Evolutionary conservation across 2,888 invertebrate genomes (phyloP).

Genomic region (Sinodicranocentrus sp.): DNA sequence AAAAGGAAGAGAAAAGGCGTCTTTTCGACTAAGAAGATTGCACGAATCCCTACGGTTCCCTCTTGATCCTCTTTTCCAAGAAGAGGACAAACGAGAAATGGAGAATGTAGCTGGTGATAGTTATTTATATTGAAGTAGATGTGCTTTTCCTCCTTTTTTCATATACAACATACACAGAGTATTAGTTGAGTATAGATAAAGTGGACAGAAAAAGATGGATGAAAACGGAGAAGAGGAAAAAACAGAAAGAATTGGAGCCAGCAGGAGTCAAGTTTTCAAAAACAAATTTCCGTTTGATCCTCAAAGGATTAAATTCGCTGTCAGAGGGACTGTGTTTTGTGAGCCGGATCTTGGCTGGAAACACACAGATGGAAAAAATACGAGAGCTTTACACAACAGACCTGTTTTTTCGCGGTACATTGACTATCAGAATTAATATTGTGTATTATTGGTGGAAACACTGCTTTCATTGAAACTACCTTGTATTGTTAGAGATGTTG

Average conservation of each 20-base stretch:
- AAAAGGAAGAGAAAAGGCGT: neutral
- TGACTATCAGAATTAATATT: no score
- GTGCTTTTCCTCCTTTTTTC: neutral
- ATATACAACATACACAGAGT: neutral
- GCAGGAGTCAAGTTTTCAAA: constrained; percentile 73
- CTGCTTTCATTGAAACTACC: no score
- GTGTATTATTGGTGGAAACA: no score
- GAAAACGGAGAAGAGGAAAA: constrained; percentile 36
- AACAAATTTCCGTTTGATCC: constrained; percentile 74
- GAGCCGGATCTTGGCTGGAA: constrained; percentile 55
- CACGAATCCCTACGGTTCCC: constrained; percentile 59
- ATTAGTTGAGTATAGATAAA: constrained; percentile 5
- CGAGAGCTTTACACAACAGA: constrained; percentile 10
- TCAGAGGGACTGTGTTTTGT: constrained; percentile 66
- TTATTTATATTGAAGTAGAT: neutral
- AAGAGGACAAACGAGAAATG: constrained; percentile 43
- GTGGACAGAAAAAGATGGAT: constrained; percentile 40
- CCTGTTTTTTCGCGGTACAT: no score
- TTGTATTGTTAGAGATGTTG: no score
- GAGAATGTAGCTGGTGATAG: neutral
- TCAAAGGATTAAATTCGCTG: constrained; percentile 73
- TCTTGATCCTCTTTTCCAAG: constrained; percentile 53
- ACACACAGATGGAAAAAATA: constrained; percentile 6
- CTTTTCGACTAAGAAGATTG: constrained; percentile 48
- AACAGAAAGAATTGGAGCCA: constrained; percentile 63